Conservation (phyloP, 2,888 invertebrate species). For the Sarcophaga caerulescens region DNA sequence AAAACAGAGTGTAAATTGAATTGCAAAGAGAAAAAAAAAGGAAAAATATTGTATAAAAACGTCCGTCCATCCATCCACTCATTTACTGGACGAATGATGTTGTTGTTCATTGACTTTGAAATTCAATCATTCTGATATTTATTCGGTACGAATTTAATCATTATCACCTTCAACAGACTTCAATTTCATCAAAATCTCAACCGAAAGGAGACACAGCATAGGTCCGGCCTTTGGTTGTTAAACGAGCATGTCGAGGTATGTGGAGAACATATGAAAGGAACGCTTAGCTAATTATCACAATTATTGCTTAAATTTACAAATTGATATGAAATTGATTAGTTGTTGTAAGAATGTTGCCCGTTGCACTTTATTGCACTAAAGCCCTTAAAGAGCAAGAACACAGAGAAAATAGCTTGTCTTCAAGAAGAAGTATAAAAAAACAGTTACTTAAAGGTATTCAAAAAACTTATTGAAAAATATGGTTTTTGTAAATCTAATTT, state of each 20-base stretch:
- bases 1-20: constrained; percentile 75
- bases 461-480: no score
- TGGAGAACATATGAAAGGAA: constrained; percentile 65
- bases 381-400: neutral
- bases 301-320: constrained; percentile 81
- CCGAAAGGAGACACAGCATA: neutral
- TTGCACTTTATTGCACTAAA: neutral
- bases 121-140: constrained; percentile 68
- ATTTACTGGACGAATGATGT: neutral
- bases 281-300: constrained; percentile 79
- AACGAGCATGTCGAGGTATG: constrained; percentile 30
- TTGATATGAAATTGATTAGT: constrained; percentile 81
- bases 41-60: neutral
- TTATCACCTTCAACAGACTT: constrained; percentile 74
- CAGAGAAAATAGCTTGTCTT: neutral
- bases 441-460: neutral
- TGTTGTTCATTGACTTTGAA: constrained; percentile 10
- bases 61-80: neutral
- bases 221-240: constrained; percentile 2
- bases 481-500: no score
- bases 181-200: constrained; percentile 16
- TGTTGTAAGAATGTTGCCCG: constrained; percentile 49
- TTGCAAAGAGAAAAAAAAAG: neutral
- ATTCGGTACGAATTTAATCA: constrained; percentile 77
- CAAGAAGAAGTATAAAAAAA: constrained; percentile 2